Evolutionary conservation across 2,113 vertebrate species (phyloP).

Genomic region (Sinocyclocheilus anophthalmus): DNA sequence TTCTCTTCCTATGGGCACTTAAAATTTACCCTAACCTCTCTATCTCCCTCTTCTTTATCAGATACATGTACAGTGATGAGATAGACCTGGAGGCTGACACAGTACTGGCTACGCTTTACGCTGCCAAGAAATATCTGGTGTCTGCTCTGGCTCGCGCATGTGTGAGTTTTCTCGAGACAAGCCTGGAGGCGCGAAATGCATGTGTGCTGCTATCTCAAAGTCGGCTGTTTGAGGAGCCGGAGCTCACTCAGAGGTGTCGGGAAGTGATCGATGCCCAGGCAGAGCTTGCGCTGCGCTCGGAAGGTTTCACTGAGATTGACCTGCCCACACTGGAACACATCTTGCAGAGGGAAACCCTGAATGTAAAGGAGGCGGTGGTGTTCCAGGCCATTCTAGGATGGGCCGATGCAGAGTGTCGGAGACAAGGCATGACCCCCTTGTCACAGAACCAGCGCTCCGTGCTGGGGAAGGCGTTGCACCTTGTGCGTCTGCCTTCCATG

Average conservation of each 20-base stretch:
- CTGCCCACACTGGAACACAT: slow-evolving; percentile 90
- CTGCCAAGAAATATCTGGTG: slow-evolving; percentile 98
- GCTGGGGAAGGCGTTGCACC: slow-evolving; percentile 86
- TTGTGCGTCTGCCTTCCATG: slow-evolving; percentile 92
- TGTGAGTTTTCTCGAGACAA: slow-evolving; percentile 93
- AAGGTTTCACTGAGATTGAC: slow-evolving; percentile 95
- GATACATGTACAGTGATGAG: slow-evolving; percentile 98
- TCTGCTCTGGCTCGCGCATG: slow-evolving; percentile 91
- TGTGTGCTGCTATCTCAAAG: slow-evolving; percentile 97
- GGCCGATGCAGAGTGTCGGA: slow-evolving; percentile 89
- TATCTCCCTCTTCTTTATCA: slow-evolving; percentile 57
- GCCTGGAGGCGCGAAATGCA: slow-evolving; percentile 93
- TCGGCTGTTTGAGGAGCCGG: slow-evolving; percentile 95
- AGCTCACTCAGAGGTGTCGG: slow-evolving; percentile 95
- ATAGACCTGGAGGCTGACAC: slow-evolving; percentile 96
- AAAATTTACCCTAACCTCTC: not conserved
- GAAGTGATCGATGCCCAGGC: slow-evolving; percentile 97
- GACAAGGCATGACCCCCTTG: slow-evolving; percentile 79
- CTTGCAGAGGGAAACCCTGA: slow-evolving; percentile 88
- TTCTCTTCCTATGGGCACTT: not conserved
- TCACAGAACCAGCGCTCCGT: slow-evolving; percentile 83
- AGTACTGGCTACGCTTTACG: slow-evolving; percentile 92
- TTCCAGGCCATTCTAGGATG: slow-evolving; percentile 90
- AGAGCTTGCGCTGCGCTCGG: slow-evolving; percentile 89
- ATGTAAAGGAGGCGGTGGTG: slow-evolving; percentile 90